A percentile compares a stretch with the other conserved stretches of the same genome.
Conservation (phyloP, 2,888 invertebrate genomes). For the Dichetophora obliterata region DNA sequence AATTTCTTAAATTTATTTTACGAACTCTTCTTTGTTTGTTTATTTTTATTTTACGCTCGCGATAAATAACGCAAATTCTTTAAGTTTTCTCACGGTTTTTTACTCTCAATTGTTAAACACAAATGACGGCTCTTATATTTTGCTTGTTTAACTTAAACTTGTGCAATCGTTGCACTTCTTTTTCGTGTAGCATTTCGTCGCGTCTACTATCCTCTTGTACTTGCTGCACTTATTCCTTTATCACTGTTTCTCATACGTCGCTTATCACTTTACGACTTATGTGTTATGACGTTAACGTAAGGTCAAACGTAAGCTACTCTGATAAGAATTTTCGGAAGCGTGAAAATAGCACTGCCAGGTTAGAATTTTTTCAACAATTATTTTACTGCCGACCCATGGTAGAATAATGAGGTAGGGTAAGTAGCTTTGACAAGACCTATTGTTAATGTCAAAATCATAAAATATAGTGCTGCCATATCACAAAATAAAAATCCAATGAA, state of each 20-base stretch:
- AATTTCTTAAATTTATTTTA: neutral
- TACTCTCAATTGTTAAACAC: neutral
- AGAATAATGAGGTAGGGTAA: no score
- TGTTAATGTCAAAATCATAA: no score
- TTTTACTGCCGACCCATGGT: no score
- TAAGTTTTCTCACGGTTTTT: neutral
- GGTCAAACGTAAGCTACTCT: neutral
- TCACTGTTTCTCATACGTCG: neutral
- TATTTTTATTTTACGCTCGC: neutral
- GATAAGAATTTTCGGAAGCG: neutral
- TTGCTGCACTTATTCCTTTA: constrained; percentile 6
- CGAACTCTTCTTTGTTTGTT: neutral
- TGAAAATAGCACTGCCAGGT: neutral
- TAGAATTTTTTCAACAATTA: neutral
- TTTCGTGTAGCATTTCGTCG: neutral
- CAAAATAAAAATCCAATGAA: no score
- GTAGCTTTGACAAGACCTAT: no score
- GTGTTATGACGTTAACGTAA: constrained; percentile 1
- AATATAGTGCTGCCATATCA: no score
- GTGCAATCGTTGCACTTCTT: neutral
- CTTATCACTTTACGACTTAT: neutral
- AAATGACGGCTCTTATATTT: neutral
- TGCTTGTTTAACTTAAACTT: neutral
- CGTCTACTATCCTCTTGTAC: neutral
- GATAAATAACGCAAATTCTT: constrained; percentile 23